A percentile compares a stretch with the other conserved stretches of the same genome.
Conservation (phyloP, 2,888 invertebrate genomes). For the Aphodius granarius region DNA sequence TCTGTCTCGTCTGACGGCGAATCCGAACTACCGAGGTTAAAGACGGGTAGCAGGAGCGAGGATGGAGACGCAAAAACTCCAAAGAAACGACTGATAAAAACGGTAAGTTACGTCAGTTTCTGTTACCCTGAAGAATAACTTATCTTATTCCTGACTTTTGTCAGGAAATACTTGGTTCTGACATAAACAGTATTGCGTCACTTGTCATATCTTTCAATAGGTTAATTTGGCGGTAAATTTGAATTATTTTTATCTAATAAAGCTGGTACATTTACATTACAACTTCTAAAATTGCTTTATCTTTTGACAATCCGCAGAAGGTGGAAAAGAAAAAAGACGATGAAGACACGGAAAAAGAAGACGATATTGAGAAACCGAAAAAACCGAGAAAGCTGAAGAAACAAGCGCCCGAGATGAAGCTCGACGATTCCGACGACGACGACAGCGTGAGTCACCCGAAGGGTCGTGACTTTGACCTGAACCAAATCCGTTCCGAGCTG, state of each 20-base stretch:
- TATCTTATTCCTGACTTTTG: too few species aligned
- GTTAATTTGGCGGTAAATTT: too few species aligned
- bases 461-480: slow-evolving; percentile 79
- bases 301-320: slow-evolving; percentile 34
- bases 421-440: slow-evolving; percentile 56
- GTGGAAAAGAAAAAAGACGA: slow-evolving; percentile 51
- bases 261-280: too few species aligned
- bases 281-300: background rate
- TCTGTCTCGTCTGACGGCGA: slow-evolving; percentile 54
- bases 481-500: slow-evolving; percentile 81
- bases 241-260: too few species aligned
- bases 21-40: slow-evolving; percentile 43
- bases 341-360: slow-evolving; percentile 55
- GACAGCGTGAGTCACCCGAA: slow-evolving; percentile 56
- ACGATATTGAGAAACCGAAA: slow-evolving; percentile 43
- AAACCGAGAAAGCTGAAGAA: slow-evolving; percentile 50
- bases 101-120: slow-evolving; percentile 27
- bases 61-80: slow-evolving; percentile 40
- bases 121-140: background rate
- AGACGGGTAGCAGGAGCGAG: slow-evolving; percentile 46
- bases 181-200: too few species aligned
- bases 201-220: background rate
- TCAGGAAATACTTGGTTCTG: too few species aligned
- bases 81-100: slow-evolving; percentile 34
- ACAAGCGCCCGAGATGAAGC: slow-evolving; percentile 52